Percentiles rank a stretch among this genome's conserved stretches.
Evolutionary conservation across 1,140 invertebrate species (phyloP).

Genomic region (Trichonephila inaurata): DNA sequence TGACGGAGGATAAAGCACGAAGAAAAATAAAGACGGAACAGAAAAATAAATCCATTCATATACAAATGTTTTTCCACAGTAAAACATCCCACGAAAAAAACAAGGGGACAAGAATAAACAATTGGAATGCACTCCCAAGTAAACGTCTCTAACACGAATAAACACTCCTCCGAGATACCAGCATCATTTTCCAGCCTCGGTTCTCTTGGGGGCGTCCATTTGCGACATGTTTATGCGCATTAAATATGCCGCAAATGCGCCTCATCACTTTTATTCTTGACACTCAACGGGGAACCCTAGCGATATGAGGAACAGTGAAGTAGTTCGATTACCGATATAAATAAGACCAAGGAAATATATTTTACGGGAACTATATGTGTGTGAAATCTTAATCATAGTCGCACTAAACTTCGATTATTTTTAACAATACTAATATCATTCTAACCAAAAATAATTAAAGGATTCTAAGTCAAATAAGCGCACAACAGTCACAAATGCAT

Average conservation of each 20-base stretch:
- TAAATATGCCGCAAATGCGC: slow-evolving; percentile 54
- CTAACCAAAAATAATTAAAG: no score
- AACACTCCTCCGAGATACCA: not conserved
- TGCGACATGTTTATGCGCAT: slow-evolving; percentile 50
- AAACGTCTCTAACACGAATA: slow-evolving; percentile 4
- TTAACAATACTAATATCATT: no score
- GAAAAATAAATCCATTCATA: not conserved
- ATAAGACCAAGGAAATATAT: not conserved
- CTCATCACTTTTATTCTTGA: slow-evolving; percentile 7
- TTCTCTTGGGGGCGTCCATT: slow-evolving; percentile 40
- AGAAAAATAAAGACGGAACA: not conserved
- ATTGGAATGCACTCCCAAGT: not conserved
- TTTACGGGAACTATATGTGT: not conserved
- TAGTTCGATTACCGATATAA: not conserved
- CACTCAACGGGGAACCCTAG: not conserved
- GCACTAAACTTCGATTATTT: no score
- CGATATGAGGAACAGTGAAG: not conserved
- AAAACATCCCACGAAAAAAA: not conserved
- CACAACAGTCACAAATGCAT: no score
- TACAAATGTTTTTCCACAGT: not conserved
- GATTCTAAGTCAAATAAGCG: no score
- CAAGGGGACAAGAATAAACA: not conserved
- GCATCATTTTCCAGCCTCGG: not conserved
- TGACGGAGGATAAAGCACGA: not conserved
- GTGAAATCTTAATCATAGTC: no score